These are phyloP conservation scores for Ellobium chinense DNA, from an alignment of 2,888 invertebrate genomes.

Conservation along the genomic window DNA sequence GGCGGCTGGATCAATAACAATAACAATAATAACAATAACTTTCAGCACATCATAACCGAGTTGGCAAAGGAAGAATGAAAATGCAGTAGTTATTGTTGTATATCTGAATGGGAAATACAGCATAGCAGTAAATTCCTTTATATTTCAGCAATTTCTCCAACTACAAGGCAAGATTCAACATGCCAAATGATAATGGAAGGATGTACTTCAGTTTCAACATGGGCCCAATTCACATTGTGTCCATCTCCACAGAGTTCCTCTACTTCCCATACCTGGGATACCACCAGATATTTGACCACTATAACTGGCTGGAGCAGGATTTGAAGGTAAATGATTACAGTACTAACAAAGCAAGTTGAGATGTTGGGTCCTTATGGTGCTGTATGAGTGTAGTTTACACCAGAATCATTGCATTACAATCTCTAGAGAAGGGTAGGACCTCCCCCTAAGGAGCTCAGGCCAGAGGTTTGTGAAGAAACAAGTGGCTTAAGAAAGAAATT, in stretches of 20 bases:
- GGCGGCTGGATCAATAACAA: too few species aligned
- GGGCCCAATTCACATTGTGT: conserved; percentile 84
- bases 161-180: conserved; percentile 93
- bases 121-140: conserved; percentile 12
- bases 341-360: too few species aligned
- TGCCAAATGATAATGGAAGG: conserved; percentile 84
- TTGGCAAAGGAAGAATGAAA: too few species aligned
- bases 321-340: conserved; percentile 80
- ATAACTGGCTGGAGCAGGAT: conserved; percentile 91
- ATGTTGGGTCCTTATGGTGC: too few species aligned
- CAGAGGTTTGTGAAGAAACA: too few species aligned
- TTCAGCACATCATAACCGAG: too few species aligned
- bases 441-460: too few species aligned
- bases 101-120: background rate
- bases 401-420: too few species aligned
- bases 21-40: too few species aligned
- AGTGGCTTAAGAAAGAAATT: too few species aligned
- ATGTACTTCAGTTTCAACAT: conserved; percentile 78
- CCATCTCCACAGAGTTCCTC: conserved; percentile 92
- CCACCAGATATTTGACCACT: conserved; percentile 81
- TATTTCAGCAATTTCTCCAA: conserved; percentile 93
- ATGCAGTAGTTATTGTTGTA: background rate
- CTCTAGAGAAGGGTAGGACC: too few species aligned
- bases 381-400: too few species aligned
- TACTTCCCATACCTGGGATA: conserved; percentile 93